These are phyloP conservation scores for Prosopocoilus inquinatus DNA, from an alignment of 2,888 invertebrate species.

Conservation along the genomic window DNA sequence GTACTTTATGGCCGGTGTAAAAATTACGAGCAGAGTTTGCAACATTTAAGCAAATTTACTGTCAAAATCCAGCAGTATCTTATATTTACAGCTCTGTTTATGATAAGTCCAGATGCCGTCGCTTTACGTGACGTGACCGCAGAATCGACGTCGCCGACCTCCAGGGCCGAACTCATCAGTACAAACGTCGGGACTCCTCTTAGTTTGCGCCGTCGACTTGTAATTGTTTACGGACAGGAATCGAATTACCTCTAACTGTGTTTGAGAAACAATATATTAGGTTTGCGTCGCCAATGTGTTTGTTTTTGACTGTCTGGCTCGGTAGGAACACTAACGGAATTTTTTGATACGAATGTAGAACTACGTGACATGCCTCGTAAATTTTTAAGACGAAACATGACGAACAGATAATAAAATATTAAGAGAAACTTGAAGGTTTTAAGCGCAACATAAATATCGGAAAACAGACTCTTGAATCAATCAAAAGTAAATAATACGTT, in stretches of 20 bases:
- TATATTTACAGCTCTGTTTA: conserved; percentile 18
- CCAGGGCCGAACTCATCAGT: neutral
- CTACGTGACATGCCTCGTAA: neutral
- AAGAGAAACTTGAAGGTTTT: no score
- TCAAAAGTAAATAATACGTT: no score
- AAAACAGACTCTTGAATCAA: no score
- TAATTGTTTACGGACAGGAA: conserved; percentile 18
- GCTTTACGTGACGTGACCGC: conserved; percentile 8
- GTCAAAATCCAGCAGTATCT: conserved; percentile 1
- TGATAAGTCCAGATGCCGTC: conserved; percentile 15
- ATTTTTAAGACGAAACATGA: neutral
- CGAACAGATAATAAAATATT: no score
- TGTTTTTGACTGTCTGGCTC: neutral
- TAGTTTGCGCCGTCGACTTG: conserved; percentile 13
- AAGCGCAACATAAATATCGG: no score
- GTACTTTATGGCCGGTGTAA: neutral
- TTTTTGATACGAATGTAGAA: neutral
- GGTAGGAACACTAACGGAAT: neutral
- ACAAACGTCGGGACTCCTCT: neutral
- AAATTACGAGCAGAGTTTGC: neutral
- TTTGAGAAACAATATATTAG: conserved; percentile 16
- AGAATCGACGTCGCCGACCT: neutral
- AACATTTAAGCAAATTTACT: neutral
- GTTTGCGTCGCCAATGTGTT: conserved; percentile 10
- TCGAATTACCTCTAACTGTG: conserved; percentile 15